These are phyloP conservation scores for Lagodon rhomboides DNA, from an alignment of 2,797 vertebrate genomes.

Conservation along the genomic window DNA sequence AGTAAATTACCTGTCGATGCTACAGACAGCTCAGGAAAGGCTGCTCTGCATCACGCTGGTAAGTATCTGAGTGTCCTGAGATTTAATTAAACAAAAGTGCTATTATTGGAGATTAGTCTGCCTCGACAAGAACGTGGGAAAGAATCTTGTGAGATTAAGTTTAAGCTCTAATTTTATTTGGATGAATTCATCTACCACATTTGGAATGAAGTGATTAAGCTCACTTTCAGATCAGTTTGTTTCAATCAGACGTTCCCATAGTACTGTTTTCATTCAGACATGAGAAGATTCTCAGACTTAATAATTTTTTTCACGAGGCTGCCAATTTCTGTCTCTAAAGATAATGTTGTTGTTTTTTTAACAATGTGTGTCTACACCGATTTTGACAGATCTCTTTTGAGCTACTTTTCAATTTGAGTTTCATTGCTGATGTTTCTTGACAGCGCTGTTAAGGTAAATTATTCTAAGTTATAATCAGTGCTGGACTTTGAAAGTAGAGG, in stretches of 20 bases:
- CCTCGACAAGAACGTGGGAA: conserved; percentile 43
- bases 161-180: conserved; percentile 42
- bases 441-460: background rate
- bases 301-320: background rate
- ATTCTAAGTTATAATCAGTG: background rate
- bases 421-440: background rate
- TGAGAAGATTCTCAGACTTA: background rate
- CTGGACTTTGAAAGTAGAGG: background rate
- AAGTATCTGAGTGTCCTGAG: conserved; percentile 50
- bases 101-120: conserved; percentile 21
- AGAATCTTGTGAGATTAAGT: conserved; percentile 42
- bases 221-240: conserved; percentile 10
- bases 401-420: background rate
- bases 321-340: background rate
- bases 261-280: conserved; percentile 16
- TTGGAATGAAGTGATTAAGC: conserved; percentile 39
- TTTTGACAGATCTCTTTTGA: background rate
- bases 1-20: conserved; percentile 90
- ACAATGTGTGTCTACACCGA: background rate
- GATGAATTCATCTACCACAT: conserved; percentile 31
- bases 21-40: conserved; percentile 89
- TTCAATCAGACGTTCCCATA: conserved; percentile 9
- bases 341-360: background rate
- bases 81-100: conserved; percentile 23
- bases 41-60: conserved; percentile 95